Evolutionary conservation across 2,797 vertebrate genomes (phyloP).

Genomic region (Melanotaenia nigrans): DNA sequence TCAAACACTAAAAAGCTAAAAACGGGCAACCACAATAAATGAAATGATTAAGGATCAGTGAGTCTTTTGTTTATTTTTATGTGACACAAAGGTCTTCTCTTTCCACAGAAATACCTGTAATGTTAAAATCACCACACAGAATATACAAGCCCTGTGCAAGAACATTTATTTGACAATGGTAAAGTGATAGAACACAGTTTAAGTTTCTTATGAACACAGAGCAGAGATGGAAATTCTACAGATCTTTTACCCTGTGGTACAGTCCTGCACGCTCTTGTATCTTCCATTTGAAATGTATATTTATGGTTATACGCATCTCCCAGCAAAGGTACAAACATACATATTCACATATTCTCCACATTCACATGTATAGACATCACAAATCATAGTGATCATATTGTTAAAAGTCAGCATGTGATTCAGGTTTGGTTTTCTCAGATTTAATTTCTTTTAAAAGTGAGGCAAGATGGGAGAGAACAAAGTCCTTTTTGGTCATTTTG

Average conservation of each 20-base stretch:
- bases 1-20: too few relatives aligned
- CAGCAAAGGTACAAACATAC: slow-evolving; percentile 27
- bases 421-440: slow-evolving; percentile 18
- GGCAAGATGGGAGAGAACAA: slow-evolving; percentile 9
- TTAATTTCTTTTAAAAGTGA: slow-evolving; percentile 4
- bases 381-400: slow-evolving; percentile 19
- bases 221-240: slow-evolving; percentile 14
- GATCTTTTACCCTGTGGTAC: slow-evolving; percentile 5
- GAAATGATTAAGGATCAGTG: not conserved
- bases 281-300: slow-evolving; percentile 7
- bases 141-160: slow-evolving; percentile 44
- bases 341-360: slow-evolving; percentile 35
- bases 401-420: slow-evolving; percentile 35
- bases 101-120: not conserved
- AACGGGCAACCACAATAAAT: too few relatives aligned
- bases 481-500: slow-evolving; percentile 37
- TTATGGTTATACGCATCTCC: slow-evolving; percentile 10
- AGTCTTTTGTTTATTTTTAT: not conserved
- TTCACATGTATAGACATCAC: slow-evolving; percentile 24
- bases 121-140: slow-evolving; percentile 9
- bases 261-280: not conserved
- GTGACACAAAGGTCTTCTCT: not conserved
- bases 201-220: slow-evolving; percentile 25
- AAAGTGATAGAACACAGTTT: slow-evolving; percentile 57
- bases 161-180: slow-evolving; percentile 77